Evolutionary conservation across 2,888 invertebrate genomes (phyloP), one percentile per base, ranked within the genome.

Genomic region (Erpobdella octoculata): DNA sequence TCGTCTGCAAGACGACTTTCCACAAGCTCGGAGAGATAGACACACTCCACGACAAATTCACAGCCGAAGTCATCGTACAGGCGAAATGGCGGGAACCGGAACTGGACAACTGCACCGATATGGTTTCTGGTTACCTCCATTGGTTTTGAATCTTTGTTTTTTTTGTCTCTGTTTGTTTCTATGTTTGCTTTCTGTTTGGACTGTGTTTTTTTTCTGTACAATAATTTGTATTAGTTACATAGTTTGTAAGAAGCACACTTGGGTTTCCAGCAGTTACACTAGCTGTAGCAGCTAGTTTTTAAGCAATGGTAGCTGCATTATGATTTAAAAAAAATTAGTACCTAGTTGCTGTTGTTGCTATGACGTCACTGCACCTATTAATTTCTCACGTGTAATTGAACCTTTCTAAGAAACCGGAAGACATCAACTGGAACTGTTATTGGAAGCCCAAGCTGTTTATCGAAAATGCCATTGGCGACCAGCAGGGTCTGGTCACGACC

Each of bases 401-500:
- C n/a, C n/a, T n/a, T n/a, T n/a, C n/a, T n/a, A 18, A 72, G 72
- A 33, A 72, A 25, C 36, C 69, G 1, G 69, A 68, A 31, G 69
- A 61, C 25, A 33, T 72, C n/a, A 70, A 71, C 64, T 67, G 72
- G 48, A 64, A 70, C 28, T 41, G 71, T 9, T 74, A 73, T 64
- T 76, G 76, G 76, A 72, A 70, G 36, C 75, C 76, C 8, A 73
- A 74, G 58, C 38, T 76, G 28, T 75, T 72, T 67, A 66, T 76
- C 28, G 75, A 76, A 62, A 76, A 76, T 46, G 71, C 73, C 18
- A 65, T 76, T n/a, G 75, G 73, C 8, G 73, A 75, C n/a, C 62
- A 59, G 15, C 73, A 73, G 62, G 69, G 62, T 35, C 31, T 33
- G 62, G 62, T 62, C 62, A 62, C 62, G 33, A 62, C 31, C 31